Base-by-base conservation (phyloP, 2,797 vertebrate species). In the Anabacerthia variegaticeps region DNA sequence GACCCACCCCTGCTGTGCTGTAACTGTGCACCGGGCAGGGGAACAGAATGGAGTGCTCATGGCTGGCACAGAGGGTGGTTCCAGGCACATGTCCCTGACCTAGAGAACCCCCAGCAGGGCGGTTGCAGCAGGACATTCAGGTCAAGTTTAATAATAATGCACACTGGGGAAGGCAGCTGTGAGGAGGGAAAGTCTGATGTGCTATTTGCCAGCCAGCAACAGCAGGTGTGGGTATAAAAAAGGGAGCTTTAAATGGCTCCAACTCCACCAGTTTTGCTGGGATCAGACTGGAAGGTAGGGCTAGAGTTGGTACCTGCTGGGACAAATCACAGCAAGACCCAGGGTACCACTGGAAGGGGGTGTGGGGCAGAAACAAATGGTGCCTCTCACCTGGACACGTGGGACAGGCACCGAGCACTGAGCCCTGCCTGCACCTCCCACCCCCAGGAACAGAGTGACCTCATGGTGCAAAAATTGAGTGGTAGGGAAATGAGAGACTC, bases 291-390 rank as follows among this genome's bases (percentile, higher is more conserved):
- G 36, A 32, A 59, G 61, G 49, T 80, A 34, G 16, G 18, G 67
- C 46, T 82, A 52, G 61, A 80, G 44, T n/a, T 74, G 71, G 32
- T 62, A 24, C 17, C 6, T 71, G 32, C 62, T 69, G n/a, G 37
- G 37, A 61, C 6, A 48, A 72, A 32, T 34, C 2, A 1, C 44
- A 75, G 61, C 22, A 52, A 67, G 52, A 48, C 3, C 30, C 2
- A 0, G 37, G 16, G 24, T 32, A 30, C 0, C 0, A 36, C 41
- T 81, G 71, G n/a, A 66, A 85, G 37, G 34, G 59, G 87, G 28
- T 0, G 1, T 20, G 16, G 44, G 52, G 8, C n/a, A 62, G 71
- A 55, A 79, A 23, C 1, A 0, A 18, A 26, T 2, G 3, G 8
- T n/a, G 23, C 49, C 37, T 54, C 49, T 75, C 63, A 32, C 21